These are phyloP conservation scores for Phymastichus coffea DNA, from an alignment of 1,140 invertebrate species.

Conservation along the genomic window DNA sequence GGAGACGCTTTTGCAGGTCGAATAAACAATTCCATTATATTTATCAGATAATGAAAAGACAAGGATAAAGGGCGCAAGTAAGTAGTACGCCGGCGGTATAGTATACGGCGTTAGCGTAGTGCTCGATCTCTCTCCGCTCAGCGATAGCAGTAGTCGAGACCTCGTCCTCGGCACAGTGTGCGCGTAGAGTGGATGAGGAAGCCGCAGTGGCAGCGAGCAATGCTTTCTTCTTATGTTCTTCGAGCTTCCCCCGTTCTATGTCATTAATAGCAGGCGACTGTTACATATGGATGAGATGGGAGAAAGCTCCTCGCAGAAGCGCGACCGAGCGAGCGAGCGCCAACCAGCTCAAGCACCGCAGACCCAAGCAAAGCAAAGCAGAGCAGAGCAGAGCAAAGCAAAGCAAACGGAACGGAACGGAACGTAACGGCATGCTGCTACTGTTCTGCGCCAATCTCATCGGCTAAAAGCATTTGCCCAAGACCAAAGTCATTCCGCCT, in stretches of 20 bases:
- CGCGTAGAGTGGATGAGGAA: constrained; percentile 25
- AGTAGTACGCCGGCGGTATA: too few relatives aligned
- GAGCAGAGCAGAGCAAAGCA: too few relatives aligned
- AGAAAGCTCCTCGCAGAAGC: too few relatives aligned
- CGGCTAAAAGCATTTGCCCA: constrained; percentile 56
- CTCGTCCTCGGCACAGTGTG: too few relatives aligned
- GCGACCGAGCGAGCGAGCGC: too few relatives aligned
- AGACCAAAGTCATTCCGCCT: constrained; percentile 47
- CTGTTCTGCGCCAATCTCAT: constrained; percentile 54
- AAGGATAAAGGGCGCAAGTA: constrained; percentile 47
- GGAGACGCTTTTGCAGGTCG: constrained; percentile 3
- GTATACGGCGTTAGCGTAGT: too few relatives aligned
- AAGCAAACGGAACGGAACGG: constrained; percentile 48
- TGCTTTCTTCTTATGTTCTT: constrained; percentile 8
- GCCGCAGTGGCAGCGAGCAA: neutral
- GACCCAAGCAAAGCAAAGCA: too few relatives aligned
- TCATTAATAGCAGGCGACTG: constrained; percentile 58
- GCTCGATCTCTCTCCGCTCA: too few relatives aligned
- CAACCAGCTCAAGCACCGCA: too few relatives aligned
- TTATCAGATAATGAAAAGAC: constrained; percentile 51
- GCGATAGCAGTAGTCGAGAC: too few relatives aligned
- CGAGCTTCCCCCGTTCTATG: constrained; percentile 33
- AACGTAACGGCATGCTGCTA: constrained; percentile 42
- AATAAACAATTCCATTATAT: constrained; percentile 51
- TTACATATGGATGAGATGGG: constrained; percentile 56